These are phyloP conservation scores for Kradibia gibbosae DNA, from an alignment of 1,140 invertebrate species.

Conservation along the genomic window DNA sequence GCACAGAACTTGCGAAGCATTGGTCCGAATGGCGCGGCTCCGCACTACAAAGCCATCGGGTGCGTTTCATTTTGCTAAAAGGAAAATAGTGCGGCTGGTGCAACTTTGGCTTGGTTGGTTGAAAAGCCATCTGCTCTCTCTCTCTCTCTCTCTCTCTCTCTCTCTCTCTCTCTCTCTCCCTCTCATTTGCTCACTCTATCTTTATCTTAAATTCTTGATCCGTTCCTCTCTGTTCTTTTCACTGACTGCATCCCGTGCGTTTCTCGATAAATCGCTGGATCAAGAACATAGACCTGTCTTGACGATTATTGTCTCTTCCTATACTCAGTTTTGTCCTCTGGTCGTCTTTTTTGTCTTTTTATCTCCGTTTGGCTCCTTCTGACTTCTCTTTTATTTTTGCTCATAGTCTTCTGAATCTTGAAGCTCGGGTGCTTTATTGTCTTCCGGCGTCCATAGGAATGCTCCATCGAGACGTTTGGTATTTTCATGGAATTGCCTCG, in stretches of 20 bases:
- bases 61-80: constrained; percentile 54
- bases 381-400: constrained; percentile 38
- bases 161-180: neutral
- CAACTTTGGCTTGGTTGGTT: neutral
- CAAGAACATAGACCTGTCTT: neutral
- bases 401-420: constrained; percentile 24
- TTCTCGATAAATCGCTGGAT: constrained; percentile 49
- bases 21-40: neutral
- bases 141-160: neutral
- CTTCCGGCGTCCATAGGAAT: constrained; percentile 32
- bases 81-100: constrained; percentile 11
- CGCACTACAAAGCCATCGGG: constrained; percentile 23
- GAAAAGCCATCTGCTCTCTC: constrained; percentile 52
- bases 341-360: constrained; percentile 7
- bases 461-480: constrained; percentile 38
- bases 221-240: neutral
- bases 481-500: constrained; percentile 46
- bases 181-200: constrained; percentile 49
- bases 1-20: neutral
- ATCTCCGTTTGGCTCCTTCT: neutral
- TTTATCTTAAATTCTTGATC: neutral
- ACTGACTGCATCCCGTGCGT: neutral
- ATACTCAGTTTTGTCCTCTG: neutral
- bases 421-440: constrained; percentile 42
- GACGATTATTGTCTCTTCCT: neutral